A percentile compares a stretch with the other conserved stretches of the same genome.
Conservation (phyloP, 1,140 invertebrate species). For the Brachionus calyciflorus region DNA sequence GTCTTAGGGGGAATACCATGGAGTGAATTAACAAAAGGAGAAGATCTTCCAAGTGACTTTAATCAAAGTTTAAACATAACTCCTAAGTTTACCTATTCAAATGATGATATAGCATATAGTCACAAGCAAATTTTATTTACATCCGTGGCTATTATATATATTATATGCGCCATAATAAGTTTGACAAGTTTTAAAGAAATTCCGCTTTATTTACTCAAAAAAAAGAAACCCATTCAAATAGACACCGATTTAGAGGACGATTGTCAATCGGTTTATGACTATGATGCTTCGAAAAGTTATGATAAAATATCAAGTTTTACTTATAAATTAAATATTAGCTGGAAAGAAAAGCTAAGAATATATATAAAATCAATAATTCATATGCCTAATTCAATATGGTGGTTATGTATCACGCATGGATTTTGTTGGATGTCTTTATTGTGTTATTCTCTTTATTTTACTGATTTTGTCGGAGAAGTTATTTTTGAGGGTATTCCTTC, state of each 20-base stretch:
- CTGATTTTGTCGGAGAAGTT: slow-evolving; percentile 90
- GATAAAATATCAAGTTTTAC: background rate
- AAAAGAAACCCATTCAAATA: slow-evolving; percentile 6
- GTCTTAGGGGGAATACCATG: slow-evolving; percentile 87
- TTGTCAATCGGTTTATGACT: background rate
- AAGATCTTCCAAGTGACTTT: slow-evolving; percentile 55
- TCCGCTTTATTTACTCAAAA: slow-evolving; percentile 66
- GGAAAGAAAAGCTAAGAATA: slow-evolving; percentile 64
- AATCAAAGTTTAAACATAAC: background rate
- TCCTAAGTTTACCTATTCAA: background rate
- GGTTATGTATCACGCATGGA: slow-evolving; percentile 86
- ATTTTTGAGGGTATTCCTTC: slow-evolving; percentile 70
- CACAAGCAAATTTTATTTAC: slow-evolving; percentile 86
- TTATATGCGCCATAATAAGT: slow-evolving; percentile 74
- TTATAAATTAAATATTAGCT: slow-evolving; percentile 47
- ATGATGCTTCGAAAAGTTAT: slow-evolving; percentile 13
- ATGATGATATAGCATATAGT: slow-evolving; percentile 67
- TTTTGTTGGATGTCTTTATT: slow-evolving; percentile 98
- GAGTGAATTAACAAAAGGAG: slow-evolving; percentile 74
- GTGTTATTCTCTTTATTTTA: slow-evolving; percentile 93
- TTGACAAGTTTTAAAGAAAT: slow-evolving; percentile 83
- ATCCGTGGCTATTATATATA: slow-evolving; percentile 79
- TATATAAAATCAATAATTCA: slow-evolving; percentile 82
- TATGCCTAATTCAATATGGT: slow-evolving; percentile 78
- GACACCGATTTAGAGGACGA: background rate